Conservation (phyloP, 2,888 invertebrate species). For the Strigamia transsilvanica region DNA sequence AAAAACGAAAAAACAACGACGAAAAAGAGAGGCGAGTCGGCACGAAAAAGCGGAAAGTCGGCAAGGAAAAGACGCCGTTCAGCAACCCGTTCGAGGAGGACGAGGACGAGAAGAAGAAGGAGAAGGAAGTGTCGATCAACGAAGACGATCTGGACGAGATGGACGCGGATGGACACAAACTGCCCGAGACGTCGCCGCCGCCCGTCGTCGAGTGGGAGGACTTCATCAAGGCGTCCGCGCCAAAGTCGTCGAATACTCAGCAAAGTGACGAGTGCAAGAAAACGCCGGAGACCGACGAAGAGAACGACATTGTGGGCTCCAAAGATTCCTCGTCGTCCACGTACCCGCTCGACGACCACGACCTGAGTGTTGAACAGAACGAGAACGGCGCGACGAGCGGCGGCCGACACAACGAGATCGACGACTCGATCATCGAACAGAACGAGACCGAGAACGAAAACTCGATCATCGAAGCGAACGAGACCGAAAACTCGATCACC, state of each 20-base stretch:
- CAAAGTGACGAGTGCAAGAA: slow-evolving; percentile 1
- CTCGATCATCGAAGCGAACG: not conserved
- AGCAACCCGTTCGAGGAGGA: slow-evolving; percentile 52
- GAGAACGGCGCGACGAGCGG: not conserved
- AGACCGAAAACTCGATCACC: not conserved
- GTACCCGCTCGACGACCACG: not conserved
- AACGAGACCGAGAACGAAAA: not conserved
- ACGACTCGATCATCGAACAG: not conserved
- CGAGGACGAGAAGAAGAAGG: slow-evolving; percentile 41
- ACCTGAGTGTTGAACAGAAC: not conserved
- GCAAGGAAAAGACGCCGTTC: slow-evolving; percentile 28
- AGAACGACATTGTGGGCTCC: not conserved
- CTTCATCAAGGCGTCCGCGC: slow-evolving; percentile 46
- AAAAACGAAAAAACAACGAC: not conserved
- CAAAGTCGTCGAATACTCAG: not conserved
- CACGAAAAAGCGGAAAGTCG: slow-evolving; percentile 5
- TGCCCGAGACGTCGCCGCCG: not conserved
- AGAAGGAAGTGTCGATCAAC: not conserved
- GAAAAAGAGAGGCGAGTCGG: not conserved
- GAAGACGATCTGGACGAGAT: not conserved
- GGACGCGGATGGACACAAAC: not conserved
- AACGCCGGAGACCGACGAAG: not conserved
- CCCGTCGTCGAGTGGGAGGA: slow-evolving; percentile 51
- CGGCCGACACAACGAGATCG: not conserved
- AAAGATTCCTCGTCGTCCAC: not conserved